phyloP scores from a whole-genome alignment of 2,113 vertebrate genomes.

The Nycticebus coucang region DNA sequence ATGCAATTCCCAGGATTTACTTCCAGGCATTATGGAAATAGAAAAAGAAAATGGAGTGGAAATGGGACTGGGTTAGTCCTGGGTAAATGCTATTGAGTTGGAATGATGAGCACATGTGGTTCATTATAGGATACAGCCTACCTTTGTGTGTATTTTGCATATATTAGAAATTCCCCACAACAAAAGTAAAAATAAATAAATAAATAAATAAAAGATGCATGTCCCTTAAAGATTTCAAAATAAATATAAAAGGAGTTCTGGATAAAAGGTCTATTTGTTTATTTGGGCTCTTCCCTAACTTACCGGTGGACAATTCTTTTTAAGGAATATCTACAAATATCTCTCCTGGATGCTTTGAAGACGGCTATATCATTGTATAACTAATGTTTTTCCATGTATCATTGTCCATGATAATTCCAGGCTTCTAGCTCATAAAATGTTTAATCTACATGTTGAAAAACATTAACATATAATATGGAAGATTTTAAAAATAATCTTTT shows the following conservation, averaged over 20 bases:
- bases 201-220: neutral
- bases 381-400: neutral
- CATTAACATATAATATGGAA: slow-evolving; percentile 10
- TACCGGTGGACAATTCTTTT: neutral
- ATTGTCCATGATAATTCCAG: neutral
- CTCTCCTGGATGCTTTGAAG: neutral
- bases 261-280: neutral
- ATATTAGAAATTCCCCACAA: neutral
- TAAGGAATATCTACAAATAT: neutral
- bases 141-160: neutral
- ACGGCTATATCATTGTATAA: neutral
- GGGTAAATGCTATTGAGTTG: neutral
- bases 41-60: neutral
- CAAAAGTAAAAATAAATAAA: neutral
- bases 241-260: neutral
- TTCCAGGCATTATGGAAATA: neutral
- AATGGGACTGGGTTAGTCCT: neutral
- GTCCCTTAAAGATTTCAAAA: neutral
- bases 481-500: neutral
- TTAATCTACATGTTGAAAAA: neutral
- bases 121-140: neutral
- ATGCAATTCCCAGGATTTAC: neutral
- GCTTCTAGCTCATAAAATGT: neutral
- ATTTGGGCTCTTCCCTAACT: neutral
- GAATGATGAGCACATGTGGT: neutral